Conservation (phyloP, 2,888 invertebrate genomes). For the Atrina japonica region DNA sequence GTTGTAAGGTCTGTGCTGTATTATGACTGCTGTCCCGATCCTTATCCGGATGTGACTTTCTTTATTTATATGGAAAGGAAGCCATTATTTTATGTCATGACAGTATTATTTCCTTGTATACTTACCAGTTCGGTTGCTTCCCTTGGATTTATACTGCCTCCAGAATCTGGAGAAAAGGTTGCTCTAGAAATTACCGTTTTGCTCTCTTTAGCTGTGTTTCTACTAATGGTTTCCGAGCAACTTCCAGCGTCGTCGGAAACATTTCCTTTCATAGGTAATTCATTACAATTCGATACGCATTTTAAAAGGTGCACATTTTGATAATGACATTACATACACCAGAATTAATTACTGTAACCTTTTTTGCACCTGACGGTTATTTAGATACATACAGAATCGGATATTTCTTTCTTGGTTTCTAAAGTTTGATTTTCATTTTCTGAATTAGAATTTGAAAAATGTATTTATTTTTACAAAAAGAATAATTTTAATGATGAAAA, state of each 20-base stretch:
- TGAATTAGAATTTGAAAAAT: too few species aligned
- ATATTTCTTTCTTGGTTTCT: too few species aligned
- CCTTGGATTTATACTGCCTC: conserved; percentile 70
- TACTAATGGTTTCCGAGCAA: conserved; percentile 67
- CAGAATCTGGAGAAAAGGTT: conserved; percentile 73
- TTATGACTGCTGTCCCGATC: conserved; percentile 38
- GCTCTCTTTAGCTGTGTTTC: conserved; percentile 71
- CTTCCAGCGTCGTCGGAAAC: conserved; percentile 71
- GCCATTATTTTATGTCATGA: conserved; percentile 70
- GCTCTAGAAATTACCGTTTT: conserved; percentile 69
- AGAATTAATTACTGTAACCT: background rate
- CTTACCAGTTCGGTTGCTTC: conserved; percentile 64
- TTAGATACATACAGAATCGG: background rate
- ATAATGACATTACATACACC: too few species aligned
- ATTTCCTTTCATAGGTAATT: conserved; percentile 67
- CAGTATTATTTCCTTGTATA: conserved; percentile 73
- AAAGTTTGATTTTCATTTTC: background rate
- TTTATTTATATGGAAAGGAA: conserved; percentile 50
- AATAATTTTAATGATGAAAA: too few species aligned
- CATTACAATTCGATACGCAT: background rate
- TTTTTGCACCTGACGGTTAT: background rate
- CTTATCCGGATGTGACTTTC: conserved; percentile 48
- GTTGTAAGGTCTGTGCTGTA: conserved; percentile 30
- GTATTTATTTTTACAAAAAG: too few species aligned
- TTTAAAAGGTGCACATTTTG: background rate